Percentiles rank a stretch among this genome's conserved stretches.
Evolutionary conservation across 1,140 invertebrate genomes (phyloP).

Genomic region (Drosophila nigrodunni): DNA sequence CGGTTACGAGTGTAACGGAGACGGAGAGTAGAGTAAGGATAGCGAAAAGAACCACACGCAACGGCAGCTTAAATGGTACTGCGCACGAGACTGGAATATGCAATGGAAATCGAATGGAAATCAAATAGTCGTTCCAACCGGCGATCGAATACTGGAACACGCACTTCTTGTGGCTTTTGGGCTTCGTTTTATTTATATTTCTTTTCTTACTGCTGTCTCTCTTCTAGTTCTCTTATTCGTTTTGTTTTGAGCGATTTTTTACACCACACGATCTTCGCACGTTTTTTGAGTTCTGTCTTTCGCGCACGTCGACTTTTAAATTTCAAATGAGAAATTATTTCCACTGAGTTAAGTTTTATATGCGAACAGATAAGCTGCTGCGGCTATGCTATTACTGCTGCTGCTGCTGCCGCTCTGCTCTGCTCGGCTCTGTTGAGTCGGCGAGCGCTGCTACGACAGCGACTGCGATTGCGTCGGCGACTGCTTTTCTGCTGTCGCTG

Average conservation of each 20-base stretch:
- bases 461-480: constrained; percentile 2
- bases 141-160: constrained; percentile 29
- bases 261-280: constrained; percentile 51
- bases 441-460: constrained; percentile 17
- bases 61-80: constrained; percentile 42
- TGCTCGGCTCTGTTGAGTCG: too few species aligned
- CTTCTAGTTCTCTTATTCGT: constrained; percentile 2
- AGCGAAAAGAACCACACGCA: constrained; percentile 48
- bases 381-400: constrained; percentile 22
- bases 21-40: neutral
- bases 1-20: neutral
- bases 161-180: constrained; percentile 40
- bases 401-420: neutral
- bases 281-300: constrained; percentile 54
- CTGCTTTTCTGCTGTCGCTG: constrained; percentile 7
- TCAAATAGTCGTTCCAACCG: neutral
- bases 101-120: constrained; percentile 25
- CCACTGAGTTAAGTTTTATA: constrained; percentile 82
- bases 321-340: constrained; percentile 84
- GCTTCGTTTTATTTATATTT: constrained; percentile 12
- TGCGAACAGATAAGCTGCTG: constrained; percentile 79
- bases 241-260: constrained; percentile 44
- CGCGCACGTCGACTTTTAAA: constrained; percentile 77
- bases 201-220: constrained; percentile 2
- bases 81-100: constrained; percentile 39